Conservation (phyloP, 1,140 invertebrate species). For the Eufriesea mexicana region DNA sequence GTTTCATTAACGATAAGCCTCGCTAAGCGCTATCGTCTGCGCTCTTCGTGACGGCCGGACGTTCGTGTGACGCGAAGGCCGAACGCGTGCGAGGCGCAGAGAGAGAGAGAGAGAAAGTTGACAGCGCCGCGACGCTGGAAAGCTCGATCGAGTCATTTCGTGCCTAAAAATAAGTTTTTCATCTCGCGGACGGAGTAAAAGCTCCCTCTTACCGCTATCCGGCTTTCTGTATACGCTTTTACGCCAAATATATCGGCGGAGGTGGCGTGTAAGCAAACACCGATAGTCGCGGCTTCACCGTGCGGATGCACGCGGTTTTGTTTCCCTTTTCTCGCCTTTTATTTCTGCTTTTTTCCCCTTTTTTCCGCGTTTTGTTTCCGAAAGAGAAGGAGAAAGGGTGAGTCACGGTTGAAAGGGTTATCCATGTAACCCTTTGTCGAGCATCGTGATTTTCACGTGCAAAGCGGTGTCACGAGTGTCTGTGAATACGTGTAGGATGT, state of each 20-base stretch:
- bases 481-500: neutral
- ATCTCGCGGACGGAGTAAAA: conserved; percentile 11
- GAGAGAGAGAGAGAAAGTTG: neutral
- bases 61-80: conserved; percentile 39
- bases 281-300: neutral
- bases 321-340: neutral
- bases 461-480: neutral
- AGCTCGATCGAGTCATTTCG: conserved; percentile 9
- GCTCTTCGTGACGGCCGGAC: conserved; percentile 32
- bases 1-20: conserved; percentile 66
- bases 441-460: neutral
- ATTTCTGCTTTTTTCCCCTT: neutral
- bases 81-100: neutral
- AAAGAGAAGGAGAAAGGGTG: too few relatives aligned
- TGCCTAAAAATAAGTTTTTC: conserved; percentile 35
- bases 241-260: conserved; percentile 2
- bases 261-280: conserved; percentile 21
- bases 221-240: conserved; percentile 3
- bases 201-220: conserved; percentile 2
- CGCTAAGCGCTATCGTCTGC: conserved; percentile 58
- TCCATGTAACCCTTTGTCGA: neutral
- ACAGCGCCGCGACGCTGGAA: neutral
- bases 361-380: neutral
- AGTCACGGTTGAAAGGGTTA: neutral
- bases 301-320: neutral